These are phyloP conservation scores for Microctenopoma lineatum DNA, from an alignment of 2,797 vertebrate genomes.

Conservation along the genomic window DNA sequence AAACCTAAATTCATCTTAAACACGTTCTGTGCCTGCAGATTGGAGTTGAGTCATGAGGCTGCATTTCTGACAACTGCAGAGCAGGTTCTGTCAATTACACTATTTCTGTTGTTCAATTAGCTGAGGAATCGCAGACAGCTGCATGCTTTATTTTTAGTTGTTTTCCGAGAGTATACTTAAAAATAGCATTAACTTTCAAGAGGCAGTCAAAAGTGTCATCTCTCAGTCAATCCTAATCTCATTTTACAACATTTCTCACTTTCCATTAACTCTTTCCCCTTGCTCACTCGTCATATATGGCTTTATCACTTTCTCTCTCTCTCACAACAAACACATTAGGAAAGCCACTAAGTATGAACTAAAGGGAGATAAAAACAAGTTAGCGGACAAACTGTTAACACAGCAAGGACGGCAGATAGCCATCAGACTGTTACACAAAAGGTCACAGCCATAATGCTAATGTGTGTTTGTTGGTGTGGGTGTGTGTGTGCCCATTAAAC, in stretches of 20 bases:
- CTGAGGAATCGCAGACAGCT: slow-evolving; percentile 18
- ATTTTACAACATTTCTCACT: neutral
- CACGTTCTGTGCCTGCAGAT: neutral
- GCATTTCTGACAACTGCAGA: slow-evolving; percentile 8
- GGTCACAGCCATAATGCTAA: slow-evolving; percentile 55
- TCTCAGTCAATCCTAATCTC: slow-evolving; percentile 29
- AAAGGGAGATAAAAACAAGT: slow-evolving; percentile 40
- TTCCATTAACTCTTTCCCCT: neutral
- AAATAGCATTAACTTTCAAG: slow-evolving; percentile 48
- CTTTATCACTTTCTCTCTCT: neutral
- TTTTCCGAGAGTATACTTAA: slow-evolving; percentile 4
- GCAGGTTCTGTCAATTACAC: slow-evolving; percentile 18
- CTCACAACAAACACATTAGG: slow-evolving; percentile 34
- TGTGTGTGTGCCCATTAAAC: slow-evolving; percentile 3
- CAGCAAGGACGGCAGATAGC: slow-evolving; percentile 72
- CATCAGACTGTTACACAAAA: slow-evolving; percentile 63
- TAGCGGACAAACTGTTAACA: slow-evolving; percentile 58
- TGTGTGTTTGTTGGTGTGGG: neutral
- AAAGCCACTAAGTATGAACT: slow-evolving; percentile 53
- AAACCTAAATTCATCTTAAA: slow-evolving; percentile 17
- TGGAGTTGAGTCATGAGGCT: slow-evolving; percentile 13
- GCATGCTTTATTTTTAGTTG: slow-evolving; percentile 27
- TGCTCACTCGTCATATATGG: slow-evolving; percentile 4
- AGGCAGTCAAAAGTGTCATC: slow-evolving; percentile 43
- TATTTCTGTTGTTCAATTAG: slow-evolving; percentile 31